phyloP scores from a whole-genome alignment of 2,113 vertebrate genomes.

The Cynopterus brachyotis region DNA sequence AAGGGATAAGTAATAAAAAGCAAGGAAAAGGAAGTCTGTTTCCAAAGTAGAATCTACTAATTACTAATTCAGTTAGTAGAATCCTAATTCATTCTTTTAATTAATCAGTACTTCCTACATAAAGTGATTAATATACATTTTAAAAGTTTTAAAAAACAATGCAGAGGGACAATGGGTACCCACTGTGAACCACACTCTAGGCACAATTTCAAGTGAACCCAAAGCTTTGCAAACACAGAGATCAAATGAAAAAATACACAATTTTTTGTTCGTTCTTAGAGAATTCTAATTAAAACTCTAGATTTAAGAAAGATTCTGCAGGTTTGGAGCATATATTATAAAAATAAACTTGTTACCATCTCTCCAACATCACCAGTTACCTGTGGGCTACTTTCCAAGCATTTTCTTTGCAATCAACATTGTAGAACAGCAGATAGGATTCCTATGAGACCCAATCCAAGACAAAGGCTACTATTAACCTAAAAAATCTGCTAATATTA shows the following conservation, averaged over 20 bases:
- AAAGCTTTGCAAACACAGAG: conserved; percentile 35
- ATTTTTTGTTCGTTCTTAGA: neutral
- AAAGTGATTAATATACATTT: neutral
- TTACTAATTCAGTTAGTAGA: neutral
- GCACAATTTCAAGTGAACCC: conserved; percentile 9
- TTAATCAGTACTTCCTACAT: neutral
- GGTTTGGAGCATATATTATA: neutral
- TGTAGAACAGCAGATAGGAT: neutral
- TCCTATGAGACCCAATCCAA: neutral
- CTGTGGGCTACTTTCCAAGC: neutral
- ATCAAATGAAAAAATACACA: neutral
- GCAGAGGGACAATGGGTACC: neutral
- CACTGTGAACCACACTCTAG: neutral
- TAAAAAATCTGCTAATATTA: conserved; percentile 2
- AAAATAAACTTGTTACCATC: neutral
- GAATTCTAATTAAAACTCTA: conserved; percentile 29
- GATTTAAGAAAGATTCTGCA: conserved; percentile 14
- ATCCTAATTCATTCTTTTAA: neutral
- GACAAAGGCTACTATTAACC: neutral
- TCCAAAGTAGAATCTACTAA: neutral
- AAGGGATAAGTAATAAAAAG: neutral
- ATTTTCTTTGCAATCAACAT: conserved; percentile 13
- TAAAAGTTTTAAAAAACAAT: neutral
- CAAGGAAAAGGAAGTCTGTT: neutral
- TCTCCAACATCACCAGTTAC: neutral